Conservation (phyloP, 1,140 invertebrate genomes). For the Megalopta genalis region DNA sequence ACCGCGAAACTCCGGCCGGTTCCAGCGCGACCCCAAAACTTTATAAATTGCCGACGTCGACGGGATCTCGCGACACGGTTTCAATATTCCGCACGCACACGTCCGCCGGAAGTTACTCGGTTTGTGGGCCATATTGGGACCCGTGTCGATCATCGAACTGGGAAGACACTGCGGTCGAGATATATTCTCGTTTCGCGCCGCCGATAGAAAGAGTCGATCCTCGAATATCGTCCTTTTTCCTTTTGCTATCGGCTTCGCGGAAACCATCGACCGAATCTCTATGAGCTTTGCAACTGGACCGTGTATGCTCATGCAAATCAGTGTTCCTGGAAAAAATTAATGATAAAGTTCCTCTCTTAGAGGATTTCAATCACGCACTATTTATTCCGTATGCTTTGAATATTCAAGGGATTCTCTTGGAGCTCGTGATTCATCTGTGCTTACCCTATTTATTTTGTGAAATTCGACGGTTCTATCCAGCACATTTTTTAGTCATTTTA, state of each 20-base stretch:
- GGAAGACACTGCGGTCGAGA: not conserved
- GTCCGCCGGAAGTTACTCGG: constrained; percentile 18
- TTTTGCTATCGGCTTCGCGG: not conserved
- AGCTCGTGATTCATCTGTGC: too few relatives aligned
- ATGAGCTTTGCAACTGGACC: too few relatives aligned
- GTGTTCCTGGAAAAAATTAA: too few relatives aligned
- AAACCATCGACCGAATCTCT: not conserved
- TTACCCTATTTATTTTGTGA: too few relatives aligned
- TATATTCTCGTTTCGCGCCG: constrained; percentile 2
- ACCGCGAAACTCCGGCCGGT: not conserved
- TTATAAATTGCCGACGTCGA: constrained; percentile 18
- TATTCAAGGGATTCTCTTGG: too few relatives aligned
- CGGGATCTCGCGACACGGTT: constrained; percentile 15
- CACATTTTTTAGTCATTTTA: too few relatives aligned
- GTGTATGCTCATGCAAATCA: too few relatives aligned
- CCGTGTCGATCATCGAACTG: constrained; percentile 16
- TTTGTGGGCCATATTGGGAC: constrained; percentile 1
- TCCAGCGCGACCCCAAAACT: not conserved
- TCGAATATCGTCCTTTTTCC: not conserved
- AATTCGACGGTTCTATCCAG: too few relatives aligned
- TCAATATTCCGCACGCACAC: constrained; percentile 19
- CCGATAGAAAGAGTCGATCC: not conserved
- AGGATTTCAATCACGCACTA: too few relatives aligned
- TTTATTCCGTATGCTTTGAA: too few relatives aligned
- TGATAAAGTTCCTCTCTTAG: too few relatives aligned